phyloP scores from a whole-genome alignment of 2,113 vertebrate species.

The Prionailurus viverrinus region DNA sequence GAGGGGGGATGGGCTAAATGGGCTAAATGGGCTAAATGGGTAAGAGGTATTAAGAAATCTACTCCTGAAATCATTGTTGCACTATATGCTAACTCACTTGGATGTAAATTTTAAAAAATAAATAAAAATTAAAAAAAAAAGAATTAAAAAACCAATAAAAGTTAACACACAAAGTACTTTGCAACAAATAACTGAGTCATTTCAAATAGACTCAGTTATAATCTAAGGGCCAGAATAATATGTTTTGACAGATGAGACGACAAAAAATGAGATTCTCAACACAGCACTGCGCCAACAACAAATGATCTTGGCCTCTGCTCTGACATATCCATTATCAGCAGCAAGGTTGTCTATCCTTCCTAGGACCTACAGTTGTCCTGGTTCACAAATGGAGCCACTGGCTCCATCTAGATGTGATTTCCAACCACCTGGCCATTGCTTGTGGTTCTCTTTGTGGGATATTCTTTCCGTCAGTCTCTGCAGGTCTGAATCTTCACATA shows the following conservation, averaged over 20 bases:
- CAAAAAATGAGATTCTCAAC: not conserved
- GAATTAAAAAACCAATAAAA: not conserved
- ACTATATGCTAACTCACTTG: too few relatives aligned
- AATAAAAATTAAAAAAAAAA: too few relatives aligned
- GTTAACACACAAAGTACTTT: not conserved
- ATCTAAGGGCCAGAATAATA: slow-evolving; percentile 3
- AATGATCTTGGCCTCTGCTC: not conserved
- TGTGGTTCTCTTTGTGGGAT: not conserved
- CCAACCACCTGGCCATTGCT: not conserved
- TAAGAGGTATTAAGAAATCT: too few relatives aligned
- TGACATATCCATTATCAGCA: not conserved
- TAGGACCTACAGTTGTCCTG: too few relatives aligned
- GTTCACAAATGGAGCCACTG: not conserved
- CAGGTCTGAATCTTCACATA: not conserved
- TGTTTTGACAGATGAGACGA: not conserved
- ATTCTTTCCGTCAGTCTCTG: not conserved
- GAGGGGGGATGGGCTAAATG: too few relatives aligned
- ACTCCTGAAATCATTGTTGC: too few relatives aligned
- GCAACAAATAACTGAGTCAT: not conserved
- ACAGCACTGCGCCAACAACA: fast-evolving
- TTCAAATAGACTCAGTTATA: not conserved
- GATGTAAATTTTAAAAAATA: too few relatives aligned
- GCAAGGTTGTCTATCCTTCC: not conserved
- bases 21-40: too few relatives aligned
- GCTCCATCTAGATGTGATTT: not conserved